Evolutionary conservation across 1,140 invertebrate species (phyloP).

Genomic region (Coptotermes formosanus): DNA sequence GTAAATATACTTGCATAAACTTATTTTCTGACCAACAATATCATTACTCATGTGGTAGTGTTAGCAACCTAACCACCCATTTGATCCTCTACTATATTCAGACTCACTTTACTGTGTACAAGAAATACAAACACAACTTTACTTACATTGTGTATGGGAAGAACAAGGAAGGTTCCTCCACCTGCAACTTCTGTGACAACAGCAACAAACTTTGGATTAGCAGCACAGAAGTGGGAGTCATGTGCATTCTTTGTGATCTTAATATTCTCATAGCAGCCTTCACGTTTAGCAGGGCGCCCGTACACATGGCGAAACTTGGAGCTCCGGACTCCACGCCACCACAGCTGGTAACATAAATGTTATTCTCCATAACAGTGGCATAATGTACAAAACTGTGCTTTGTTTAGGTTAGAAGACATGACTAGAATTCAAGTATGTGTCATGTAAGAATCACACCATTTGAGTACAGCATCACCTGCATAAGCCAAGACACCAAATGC

Average conservation of each 20-base stretch:
- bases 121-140: too few species aligned
- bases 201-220: constrained; percentile 93
- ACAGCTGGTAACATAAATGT: constrained; percentile 60
- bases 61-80: too few species aligned
- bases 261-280: constrained; percentile 90
- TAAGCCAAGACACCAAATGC: too few species aligned
- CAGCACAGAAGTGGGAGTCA: constrained; percentile 89
- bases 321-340: constrained; percentile 80
- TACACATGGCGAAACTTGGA: constrained; percentile 94
- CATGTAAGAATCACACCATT: too few species aligned
- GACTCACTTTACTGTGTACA: not conserved
- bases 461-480: too few species aligned
- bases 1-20: too few species aligned
- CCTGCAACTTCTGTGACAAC: constrained; percentile 92
- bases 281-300: constrained; percentile 81
- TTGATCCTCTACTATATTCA: not conserved
- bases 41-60: not conserved
- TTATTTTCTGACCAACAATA: not conserved
- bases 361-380: not conserved
- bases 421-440: too few species aligned
- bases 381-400: not conserved
- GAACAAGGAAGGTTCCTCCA: constrained; percentile 88
- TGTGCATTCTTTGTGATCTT: constrained; percentile 90
- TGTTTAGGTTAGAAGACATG: too few species aligned
- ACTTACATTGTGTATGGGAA: constrained; percentile 85